phyloP scores from a whole-genome alignment of 2,113 vertebrate genomes.

The Neodontobutis hainanensis region DNA sequence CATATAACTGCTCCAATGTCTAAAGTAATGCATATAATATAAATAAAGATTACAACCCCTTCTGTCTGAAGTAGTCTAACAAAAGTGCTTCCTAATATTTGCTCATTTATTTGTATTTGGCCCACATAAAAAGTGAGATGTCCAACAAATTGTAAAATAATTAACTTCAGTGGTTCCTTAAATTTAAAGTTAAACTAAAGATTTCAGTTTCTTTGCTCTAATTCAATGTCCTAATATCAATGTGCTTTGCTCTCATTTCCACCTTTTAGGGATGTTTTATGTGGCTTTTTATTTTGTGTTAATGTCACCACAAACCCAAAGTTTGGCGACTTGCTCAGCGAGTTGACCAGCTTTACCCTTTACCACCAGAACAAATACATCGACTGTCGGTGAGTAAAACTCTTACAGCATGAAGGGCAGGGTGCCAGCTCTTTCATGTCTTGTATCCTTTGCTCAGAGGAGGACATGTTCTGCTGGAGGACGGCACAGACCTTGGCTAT shows the following conservation, averaged over 20 bases:
- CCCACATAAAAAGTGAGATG: no score
- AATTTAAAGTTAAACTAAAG: no score
- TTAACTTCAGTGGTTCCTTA: no score
- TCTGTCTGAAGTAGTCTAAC: no score
- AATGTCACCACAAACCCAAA: constrained; percentile 88
- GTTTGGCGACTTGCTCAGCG: constrained; percentile 87
- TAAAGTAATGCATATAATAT: no score
- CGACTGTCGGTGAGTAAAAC: constrained; percentile 86
- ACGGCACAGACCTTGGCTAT: constrained; percentile 91
- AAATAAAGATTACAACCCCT: no score
- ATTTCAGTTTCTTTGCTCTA: no score
- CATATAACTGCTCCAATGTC: no score
- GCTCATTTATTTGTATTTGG: no score
- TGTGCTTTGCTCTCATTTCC: background rate
- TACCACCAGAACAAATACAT: constrained; percentile 94
- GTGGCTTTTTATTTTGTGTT: constrained; percentile 91
- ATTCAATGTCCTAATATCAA: no score
- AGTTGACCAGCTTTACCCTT: constrained; percentile 91
- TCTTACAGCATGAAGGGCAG: background rate
- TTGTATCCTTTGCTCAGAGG: constrained; percentile 75
- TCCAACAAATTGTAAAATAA: no score
- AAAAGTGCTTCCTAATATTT: no score
- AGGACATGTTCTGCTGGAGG: constrained; percentile 90
- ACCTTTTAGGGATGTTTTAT: constrained; percentile 88
- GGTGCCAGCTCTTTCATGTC: background rate